Evolutionary conservation across 2,113 vertebrate species (phyloP).

Genomic region (Peromyscus polionotus): DNA sequence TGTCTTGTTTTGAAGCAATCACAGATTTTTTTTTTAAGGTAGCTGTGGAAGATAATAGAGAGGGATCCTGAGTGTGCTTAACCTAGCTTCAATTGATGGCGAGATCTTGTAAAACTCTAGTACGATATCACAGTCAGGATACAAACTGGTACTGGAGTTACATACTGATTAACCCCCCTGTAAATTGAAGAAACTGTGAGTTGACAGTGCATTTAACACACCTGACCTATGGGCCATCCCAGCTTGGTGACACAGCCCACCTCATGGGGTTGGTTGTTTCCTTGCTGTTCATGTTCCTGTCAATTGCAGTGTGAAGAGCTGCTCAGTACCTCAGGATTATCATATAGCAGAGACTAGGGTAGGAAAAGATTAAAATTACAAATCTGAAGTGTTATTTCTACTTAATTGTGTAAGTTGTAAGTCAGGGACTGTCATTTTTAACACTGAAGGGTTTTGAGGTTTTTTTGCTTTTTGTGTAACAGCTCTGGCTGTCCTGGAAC

Average conservation of each 20-base stretch:
- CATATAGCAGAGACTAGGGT: neutral
- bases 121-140: neutral
- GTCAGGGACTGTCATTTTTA: neutral
- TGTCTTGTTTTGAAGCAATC: slow-evolving; percentile 60
- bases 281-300: neutral
- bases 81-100: neutral
- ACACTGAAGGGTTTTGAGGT: neutral
- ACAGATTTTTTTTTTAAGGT: neutral
- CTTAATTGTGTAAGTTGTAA: neutral
- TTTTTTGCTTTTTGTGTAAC: too few species aligned
- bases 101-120: neutral
- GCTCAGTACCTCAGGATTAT: neutral
- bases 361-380: neutral
- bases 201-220: neutral
- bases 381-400: neutral
- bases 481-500: too few species aligned
- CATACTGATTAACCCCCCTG: neutral
- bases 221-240: neutral
- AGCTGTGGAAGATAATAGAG: slow-evolving; percentile 46
- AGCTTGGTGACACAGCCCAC: neutral
- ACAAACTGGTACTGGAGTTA: neutral
- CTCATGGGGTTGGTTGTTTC: neutral
- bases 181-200: neutral
- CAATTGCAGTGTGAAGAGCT: too few species aligned
- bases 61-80: neutral